Evolutionary conservation across 2,113 vertebrate genomes (phyloP).

Genomic region (Sinosuthora webbiana): DNA sequence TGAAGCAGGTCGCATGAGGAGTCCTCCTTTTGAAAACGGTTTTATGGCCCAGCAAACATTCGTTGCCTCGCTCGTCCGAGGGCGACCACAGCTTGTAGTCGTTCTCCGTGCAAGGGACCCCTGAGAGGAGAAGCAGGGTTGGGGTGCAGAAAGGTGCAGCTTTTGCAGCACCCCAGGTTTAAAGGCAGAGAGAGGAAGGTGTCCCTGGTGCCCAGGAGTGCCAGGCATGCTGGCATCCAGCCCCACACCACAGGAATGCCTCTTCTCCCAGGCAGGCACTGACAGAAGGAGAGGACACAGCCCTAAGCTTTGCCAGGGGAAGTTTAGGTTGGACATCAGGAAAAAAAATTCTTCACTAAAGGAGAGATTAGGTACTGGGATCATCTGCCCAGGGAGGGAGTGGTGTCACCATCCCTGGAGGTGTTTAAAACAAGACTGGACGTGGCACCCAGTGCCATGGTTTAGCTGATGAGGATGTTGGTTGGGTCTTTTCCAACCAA

Average conservation of each 20-base stretch:
- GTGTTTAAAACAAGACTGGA: neutral
- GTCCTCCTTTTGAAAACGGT: conserved; percentile 91
- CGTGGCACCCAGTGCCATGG: rapidly evolving
- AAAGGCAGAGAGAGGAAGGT: neutral
- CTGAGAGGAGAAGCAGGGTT: conserved; percentile 57
- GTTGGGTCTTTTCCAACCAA: neutral
- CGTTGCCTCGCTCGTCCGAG: conserved; percentile 91
- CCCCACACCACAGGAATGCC: neutral
- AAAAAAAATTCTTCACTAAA: neutral
- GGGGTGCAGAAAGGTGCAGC: neutral
- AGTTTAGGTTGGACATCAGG: neutral
- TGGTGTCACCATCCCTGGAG: neutral
- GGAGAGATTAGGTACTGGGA: neutral
- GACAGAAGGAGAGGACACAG: neutral
- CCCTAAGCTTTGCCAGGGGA: neutral
- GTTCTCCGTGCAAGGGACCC: conserved; percentile 90
- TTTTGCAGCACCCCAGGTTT: neutral
- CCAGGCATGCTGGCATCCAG: rapidly evolving
- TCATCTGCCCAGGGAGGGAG: too few relatives aligned
- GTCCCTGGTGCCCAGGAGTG: neutral
- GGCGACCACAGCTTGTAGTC: conserved; percentile 98
- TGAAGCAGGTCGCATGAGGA: conserved; percentile 93
- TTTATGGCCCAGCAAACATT: conserved; percentile 91
- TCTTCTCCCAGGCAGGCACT: neutral
- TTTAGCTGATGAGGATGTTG: neutral